Percentiles rank a stretch among this genome's conserved stretches.
phyloP scores from a whole-genome alignment of 92 coral and sea anemone species.

The Paragorgia papillata region DNA sequence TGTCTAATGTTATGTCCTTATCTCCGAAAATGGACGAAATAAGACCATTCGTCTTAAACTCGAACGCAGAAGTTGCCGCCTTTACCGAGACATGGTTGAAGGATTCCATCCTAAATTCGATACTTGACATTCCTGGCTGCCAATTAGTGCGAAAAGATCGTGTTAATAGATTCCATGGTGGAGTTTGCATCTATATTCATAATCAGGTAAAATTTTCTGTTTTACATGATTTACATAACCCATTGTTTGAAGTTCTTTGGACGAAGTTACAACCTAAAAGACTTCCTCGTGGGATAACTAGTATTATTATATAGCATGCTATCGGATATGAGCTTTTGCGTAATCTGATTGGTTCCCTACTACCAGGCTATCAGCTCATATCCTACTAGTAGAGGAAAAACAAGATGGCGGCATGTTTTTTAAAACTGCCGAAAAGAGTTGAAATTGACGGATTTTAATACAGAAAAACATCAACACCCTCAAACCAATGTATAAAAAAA shows the following conservation, averaged over 20 bases:
- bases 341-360: no score
- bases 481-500: no score
- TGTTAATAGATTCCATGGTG: slow-evolving; percentile 27
- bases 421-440: no score
- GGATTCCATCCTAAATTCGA: slow-evolving; percentile 27
- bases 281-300: slow-evolving; percentile 53
- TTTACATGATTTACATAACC: slow-evolving; percentile 8
- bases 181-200: slow-evolving; percentile 45
- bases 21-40: slow-evolving; percentile 52
- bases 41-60: slow-evolving; percentile 20
- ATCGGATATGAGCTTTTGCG: no score
- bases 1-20: slow-evolving; percentile 53
- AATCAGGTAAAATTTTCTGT: background rate
- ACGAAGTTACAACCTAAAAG: slow-evolving; percentile 36
- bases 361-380: no score
- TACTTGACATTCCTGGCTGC: slow-evolving; percentile 24
- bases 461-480: no score
- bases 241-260: slow-evolving; percentile 49
- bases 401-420: no score
- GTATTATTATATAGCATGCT: no score
- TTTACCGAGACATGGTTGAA: no score
- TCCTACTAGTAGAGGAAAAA: no score
- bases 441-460: no score
- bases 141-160: slow-evolving; percentile 40
- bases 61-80: slow-evolving; percentile 21